A percentile compares a stretch with the other conserved stretches of the same genome.
phyloP scores from a whole-genome alignment of 2,797 vertebrate species.

The Lepidocolaptes lacrymiger region DNA sequence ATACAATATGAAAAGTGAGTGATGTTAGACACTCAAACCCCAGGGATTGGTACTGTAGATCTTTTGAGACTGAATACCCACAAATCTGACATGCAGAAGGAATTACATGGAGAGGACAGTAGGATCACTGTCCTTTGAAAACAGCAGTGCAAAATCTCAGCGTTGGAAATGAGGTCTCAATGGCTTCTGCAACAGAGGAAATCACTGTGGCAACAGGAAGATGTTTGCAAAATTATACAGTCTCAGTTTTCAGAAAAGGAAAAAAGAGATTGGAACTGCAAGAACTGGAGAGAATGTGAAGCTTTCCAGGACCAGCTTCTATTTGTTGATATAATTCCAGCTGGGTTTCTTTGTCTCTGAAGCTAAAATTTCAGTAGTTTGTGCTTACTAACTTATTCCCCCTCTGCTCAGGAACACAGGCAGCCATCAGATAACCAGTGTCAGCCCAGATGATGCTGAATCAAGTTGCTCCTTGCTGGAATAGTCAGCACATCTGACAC shows the following conservation, averaged over 20 bases:
- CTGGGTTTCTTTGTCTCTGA: not conserved
- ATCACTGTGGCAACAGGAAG: constrained; percentile 26
- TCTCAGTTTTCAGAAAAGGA: not conserved
- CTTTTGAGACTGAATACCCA: not conserved
- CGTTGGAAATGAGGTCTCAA: constrained; percentile 36
- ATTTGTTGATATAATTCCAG: constrained; percentile 11
- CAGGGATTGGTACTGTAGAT: not conserved
- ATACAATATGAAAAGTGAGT: not conserved
- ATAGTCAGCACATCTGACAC: not conserved
- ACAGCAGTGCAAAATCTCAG: not conserved
- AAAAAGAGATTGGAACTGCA: not conserved
- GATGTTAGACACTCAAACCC: not conserved
- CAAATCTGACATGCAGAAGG: not conserved
- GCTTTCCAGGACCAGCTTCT: not conserved
- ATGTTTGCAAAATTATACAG: constrained; percentile 50
- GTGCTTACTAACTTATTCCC: not conserved
- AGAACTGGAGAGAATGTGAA: not conserved
- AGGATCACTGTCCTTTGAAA: not conserved
- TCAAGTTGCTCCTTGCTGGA: not conserved
- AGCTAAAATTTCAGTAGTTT: not conserved
- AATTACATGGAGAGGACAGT: not conserved
- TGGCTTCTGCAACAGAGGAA: constrained; percentile 24
- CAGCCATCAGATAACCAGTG: not conserved
- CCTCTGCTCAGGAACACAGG: not conserved
- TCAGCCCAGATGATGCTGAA: not conserved